Evolutionary conservation across 1,140 invertebrate genomes (phyloP).

Genomic region (Schlechtendalia chinensis): DNA sequence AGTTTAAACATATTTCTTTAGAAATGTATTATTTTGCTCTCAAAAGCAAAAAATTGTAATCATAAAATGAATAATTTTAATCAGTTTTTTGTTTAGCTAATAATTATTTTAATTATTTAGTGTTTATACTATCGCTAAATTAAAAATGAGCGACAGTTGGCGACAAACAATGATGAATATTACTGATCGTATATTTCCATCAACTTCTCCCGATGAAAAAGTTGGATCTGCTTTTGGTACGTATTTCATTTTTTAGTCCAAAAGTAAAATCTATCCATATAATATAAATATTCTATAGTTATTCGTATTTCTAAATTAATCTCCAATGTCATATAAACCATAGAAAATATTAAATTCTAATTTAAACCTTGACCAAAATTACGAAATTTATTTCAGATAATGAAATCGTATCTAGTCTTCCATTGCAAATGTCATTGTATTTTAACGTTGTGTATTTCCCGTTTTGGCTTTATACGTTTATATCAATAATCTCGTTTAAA

Average conservation of each 20-base stretch:
- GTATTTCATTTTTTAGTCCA: not conserved
- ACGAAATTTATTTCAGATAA: constrained; percentile 44
- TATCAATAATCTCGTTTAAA: constrained; percentile 57
- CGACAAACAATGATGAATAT: constrained; percentile 45
- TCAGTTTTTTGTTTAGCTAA: not conserved
- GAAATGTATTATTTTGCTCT: too few relatives aligned
- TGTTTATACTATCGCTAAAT: not conserved
- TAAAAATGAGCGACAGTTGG: constrained; percentile 33
- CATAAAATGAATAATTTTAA: not conserved
- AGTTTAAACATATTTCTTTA: too few relatives aligned
- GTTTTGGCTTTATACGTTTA: constrained; percentile 63
- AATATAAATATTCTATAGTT: not conserved
- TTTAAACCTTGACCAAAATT: not conserved
- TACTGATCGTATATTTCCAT: constrained; percentile 46
- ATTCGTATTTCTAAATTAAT: too few relatives aligned
- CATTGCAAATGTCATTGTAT: constrained; percentile 80
- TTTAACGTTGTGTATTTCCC: constrained; percentile 74
- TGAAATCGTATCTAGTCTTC: constrained; percentile 64
- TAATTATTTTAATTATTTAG: not conserved
- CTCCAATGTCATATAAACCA: too few relatives aligned
- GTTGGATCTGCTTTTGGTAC: constrained; percentile 14
- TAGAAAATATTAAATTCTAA: too few relatives aligned
- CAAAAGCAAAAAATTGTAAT: too few relatives aligned
- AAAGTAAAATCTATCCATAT: not conserved
- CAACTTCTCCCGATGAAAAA: not conserved